Conservation (phyloP, 2,888 invertebrate genomes). For the Trachelus stipa region DNA sequence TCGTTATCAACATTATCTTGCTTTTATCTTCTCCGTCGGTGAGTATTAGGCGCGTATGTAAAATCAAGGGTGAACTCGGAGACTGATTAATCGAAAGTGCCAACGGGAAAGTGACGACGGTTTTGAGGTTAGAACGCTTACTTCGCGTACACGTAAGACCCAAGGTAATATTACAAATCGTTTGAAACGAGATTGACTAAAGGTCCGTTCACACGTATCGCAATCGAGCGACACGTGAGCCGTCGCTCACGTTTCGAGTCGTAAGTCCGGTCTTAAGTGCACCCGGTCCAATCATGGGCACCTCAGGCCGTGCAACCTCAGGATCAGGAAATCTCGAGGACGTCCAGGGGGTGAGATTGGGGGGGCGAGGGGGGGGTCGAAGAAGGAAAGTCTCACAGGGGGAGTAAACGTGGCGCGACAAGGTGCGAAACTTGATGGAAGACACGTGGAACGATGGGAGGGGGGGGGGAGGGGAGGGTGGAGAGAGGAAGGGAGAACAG, state of each 20-base stretch:
- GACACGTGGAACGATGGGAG: conserved; percentile 57
- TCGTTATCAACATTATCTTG: background rate
- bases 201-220: background rate
- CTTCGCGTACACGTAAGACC: background rate
- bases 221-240: background rate
- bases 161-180: background rate
- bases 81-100: background rate
- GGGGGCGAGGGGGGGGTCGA: background rate
- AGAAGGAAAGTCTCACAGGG: background rate
- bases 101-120: background rate
- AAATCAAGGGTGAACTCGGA: background rate
- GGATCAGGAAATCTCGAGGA: background rate
- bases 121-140: background rate
- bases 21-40: background rate
- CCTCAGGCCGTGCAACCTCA: background rate
- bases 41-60: background rate
- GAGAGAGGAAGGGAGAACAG: conserved; percentile 27
- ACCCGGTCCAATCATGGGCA: background rate
- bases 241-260: background rate
- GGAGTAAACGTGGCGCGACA: background rate
- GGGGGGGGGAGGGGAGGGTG: no score
- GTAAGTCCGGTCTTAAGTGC: background rate
- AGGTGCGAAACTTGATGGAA: conserved; percentile 27
- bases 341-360: background rate
- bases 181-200: background rate